Conservation (phyloP, 2,797 vertebrate genomes). For the Pipistrellus pygmaeus region DNA sequence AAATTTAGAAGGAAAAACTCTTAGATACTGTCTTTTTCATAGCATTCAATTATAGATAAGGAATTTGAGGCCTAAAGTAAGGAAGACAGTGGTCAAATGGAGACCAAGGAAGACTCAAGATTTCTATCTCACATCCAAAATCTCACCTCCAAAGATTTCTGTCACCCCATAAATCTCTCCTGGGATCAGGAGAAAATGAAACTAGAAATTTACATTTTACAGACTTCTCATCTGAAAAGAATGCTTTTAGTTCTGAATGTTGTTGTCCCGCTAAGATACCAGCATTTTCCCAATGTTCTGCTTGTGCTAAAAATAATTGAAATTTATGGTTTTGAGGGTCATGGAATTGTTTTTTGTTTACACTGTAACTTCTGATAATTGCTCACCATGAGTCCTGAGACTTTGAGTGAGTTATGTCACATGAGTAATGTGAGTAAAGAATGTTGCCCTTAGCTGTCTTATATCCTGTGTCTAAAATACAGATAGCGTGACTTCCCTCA, state of each 20-base stretch:
- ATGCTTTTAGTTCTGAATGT: not conserved
- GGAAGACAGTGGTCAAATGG: not conserved
- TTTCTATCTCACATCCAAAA: not conserved
- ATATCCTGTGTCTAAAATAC: conserved; percentile 35
- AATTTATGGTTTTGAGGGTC: not conserved
- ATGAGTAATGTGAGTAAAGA: conserved; percentile 37
- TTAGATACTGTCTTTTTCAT: not conserved
- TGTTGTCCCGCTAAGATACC: not conserved
- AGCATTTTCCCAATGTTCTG: conserved; percentile 17
- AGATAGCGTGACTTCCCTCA: not conserved
- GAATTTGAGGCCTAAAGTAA: not conserved
- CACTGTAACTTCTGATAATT: not conserved
- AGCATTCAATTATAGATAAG: not conserved
- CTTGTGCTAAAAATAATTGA: conserved; percentile 38
- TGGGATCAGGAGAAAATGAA: not conserved
- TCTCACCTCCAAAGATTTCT: not conserved
- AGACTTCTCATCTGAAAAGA: conserved; percentile 1
- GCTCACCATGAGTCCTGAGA: conserved; percentile 33
- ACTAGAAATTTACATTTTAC: conserved; percentile 2
- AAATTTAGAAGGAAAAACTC: not conserved
- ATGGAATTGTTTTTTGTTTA: conserved; percentile 64
- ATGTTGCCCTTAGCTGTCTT: conserved; percentile 6
- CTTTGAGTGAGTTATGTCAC: not conserved
- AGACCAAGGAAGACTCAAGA: not conserved
- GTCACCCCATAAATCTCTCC: not conserved